Conservation (phyloP, 2,888 invertebrate species). For the Bellardia pandia region DNA sequence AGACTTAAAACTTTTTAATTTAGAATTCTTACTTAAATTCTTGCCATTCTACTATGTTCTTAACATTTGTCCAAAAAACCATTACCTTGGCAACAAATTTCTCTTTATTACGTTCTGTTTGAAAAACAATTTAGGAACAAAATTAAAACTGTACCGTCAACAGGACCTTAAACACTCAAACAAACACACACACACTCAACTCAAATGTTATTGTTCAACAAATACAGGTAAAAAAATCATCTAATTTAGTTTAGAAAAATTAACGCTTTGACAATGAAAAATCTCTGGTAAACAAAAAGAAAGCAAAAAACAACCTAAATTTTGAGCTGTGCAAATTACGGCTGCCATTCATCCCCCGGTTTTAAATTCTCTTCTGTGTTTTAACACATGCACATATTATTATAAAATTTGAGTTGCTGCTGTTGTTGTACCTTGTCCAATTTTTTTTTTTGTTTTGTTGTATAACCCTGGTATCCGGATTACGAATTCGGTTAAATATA, state of each 20-base stretch:
- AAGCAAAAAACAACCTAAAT: neutral
- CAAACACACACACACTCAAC: neutral
- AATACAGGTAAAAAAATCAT: conserved; percentile 68
- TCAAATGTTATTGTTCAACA: conserved; percentile 33
- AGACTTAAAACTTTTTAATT: no score
- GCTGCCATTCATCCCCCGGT: conserved; percentile 69
- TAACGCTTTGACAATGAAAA: conserved; percentile 72
- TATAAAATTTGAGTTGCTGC: neutral
- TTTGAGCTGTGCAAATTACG: conserved; percentile 2
- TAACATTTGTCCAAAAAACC: conserved; percentile 36
- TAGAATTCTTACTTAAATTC: no score
- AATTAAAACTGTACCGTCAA: conserved; percentile 71
- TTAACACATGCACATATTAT: conserved; percentile 20
- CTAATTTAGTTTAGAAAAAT: conserved; percentile 72
- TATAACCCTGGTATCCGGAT: conserved; percentile 72
- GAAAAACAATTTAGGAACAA: neutral
- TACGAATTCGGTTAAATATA: conserved; percentile 72
- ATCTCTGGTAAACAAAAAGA: conserved; percentile 41
- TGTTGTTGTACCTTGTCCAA: conserved; percentile 26
- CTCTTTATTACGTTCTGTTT: conserved; percentile 38
- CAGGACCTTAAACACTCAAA: conserved; percentile 28
- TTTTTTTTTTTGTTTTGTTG: conserved; percentile 19
- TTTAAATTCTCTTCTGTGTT: conserved; percentile 14
- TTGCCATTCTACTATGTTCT: neutral
- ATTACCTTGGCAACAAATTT: conserved; percentile 73